Evolutionary conservation across 2,797 vertebrate genomes (phyloP).

Genomic region (Ceryle rudis): DNA sequence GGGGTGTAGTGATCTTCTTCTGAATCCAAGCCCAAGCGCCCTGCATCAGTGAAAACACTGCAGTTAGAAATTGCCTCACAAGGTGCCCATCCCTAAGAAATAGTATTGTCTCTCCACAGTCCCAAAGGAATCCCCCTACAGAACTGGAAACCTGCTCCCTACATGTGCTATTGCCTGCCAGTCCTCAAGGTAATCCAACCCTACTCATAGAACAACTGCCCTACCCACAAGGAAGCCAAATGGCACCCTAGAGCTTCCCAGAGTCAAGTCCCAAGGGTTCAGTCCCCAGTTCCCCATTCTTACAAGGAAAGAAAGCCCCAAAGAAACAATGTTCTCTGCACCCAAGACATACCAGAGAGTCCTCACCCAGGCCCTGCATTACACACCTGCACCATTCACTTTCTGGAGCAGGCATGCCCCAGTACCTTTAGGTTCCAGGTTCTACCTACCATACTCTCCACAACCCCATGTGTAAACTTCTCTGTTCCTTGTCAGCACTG

Average conservation of each 20-base stretch:
- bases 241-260: background rate
- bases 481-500: conserved; percentile 88
- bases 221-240: background rate
- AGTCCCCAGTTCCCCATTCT: background rate
- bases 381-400: background rate
- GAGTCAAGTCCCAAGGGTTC: background rate
- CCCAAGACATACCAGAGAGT: background rate
- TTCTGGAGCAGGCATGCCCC: background rate
- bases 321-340: background rate
- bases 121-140: background rate
- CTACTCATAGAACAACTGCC: background rate
- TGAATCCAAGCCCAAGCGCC: conserved; percentile 94
- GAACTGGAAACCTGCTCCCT: background rate
- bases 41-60: conserved; percentile 73
- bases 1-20: conserved; percentile 94
- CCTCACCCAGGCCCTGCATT: background rate
- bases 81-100: background rate
- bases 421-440: background rate
- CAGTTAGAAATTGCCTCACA: background rate
- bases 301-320: background rate
- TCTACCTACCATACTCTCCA: conserved; percentile 87
- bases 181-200: background rate
- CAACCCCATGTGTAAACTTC: conserved; percentile 97
- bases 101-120: background rate
- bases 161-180: fast-evolving